Evolutionary conservation across 2,888 invertebrate species (phyloP).

Genomic region (Bellardia bayeri): DNA sequence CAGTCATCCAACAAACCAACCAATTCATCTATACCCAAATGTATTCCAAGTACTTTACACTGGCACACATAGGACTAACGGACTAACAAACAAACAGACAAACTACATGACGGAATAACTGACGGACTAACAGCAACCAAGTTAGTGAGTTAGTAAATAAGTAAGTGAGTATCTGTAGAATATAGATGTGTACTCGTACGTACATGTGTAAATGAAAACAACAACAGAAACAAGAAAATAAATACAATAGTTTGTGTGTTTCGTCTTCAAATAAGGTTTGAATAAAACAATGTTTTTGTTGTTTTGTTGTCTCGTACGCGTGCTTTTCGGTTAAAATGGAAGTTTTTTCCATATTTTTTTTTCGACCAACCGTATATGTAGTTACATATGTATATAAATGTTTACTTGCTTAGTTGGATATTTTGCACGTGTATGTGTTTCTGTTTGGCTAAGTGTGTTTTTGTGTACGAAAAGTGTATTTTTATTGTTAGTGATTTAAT

Average conservation of each 20-base stretch:
- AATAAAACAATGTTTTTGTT: conserved; percentile 10
- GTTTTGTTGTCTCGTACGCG: neutral
- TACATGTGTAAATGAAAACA: conserved; percentile 13
- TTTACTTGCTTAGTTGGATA: conserved; percentile 6
- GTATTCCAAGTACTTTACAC: neutral
- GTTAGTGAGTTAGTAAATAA: conserved; percentile 12
- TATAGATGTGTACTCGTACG: neutral
- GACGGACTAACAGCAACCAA: conserved; percentile 19
- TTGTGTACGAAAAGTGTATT: neutral
- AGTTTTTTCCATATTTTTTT: conserved; percentile 3
- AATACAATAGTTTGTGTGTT: conserved; percentile 4
- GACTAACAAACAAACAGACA: neutral
- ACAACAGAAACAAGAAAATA: neutral
- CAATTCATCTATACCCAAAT: conserved; percentile 7
- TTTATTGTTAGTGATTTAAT: conserved; percentile 56
- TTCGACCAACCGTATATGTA: too few species aligned
- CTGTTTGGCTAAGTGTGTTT: neutral
- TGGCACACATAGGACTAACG: neutral
- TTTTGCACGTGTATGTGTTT: conserved; percentile 1
- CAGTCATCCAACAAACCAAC: neutral
- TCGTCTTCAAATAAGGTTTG: conserved; percentile 16
- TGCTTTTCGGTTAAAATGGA: conserved; percentile 8
- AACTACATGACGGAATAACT: neutral
- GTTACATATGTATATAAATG: too few species aligned
- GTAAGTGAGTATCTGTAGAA: neutral